These are phyloP conservation scores for Leptoclinus maculatus DNA, from an alignment of 2,797 vertebrate genomes.

Conservation along the genomic window DNA sequence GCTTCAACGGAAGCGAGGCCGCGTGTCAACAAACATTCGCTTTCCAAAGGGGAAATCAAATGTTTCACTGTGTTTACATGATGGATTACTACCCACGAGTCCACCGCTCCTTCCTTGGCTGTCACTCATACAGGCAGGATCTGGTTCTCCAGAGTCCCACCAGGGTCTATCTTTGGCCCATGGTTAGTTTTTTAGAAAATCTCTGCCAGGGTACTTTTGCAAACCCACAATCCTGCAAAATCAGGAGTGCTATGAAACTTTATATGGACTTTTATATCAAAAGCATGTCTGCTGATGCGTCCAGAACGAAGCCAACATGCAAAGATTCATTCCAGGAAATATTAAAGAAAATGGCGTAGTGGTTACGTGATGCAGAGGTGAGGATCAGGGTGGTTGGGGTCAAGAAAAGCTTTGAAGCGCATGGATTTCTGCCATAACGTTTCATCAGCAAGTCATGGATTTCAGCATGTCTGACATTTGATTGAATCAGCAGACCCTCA, in stretches of 20 bases:
- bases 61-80: conserved; percentile 32
- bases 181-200: conserved; percentile 28
- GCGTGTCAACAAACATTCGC: conserved; percentile 49
- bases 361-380: conserved; percentile 17
- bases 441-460: conserved; percentile 36
- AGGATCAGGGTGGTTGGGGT: conserved; percentile 22
- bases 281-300: conserved; percentile 17
- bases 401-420: conserved; percentile 17
- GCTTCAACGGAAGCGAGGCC: conserved; percentile 30
- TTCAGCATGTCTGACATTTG: conserved; percentile 38
- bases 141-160: conserved; percentile 38
- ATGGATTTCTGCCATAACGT: conserved; percentile 24
- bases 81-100: not conserved
- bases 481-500: conserved; percentile 37
- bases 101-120: not conserved
- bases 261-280: conserved; percentile 29
- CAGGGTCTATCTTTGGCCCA: conserved; percentile 47
- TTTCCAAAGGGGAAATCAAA: conserved; percentile 31
- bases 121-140: conserved; percentile 6
- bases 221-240: conserved; percentile 20
- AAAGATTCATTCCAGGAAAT: conserved; percentile 14
- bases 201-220: conserved; percentile 16
- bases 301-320: not conserved
- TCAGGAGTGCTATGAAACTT: conserved; percentile 16
- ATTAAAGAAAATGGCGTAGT: not conserved